These are phyloP conservation scores for Ctenopoma multispine DNA, from an alignment of 2,797 vertebrate genomes.

Conservation along the genomic window DNA sequence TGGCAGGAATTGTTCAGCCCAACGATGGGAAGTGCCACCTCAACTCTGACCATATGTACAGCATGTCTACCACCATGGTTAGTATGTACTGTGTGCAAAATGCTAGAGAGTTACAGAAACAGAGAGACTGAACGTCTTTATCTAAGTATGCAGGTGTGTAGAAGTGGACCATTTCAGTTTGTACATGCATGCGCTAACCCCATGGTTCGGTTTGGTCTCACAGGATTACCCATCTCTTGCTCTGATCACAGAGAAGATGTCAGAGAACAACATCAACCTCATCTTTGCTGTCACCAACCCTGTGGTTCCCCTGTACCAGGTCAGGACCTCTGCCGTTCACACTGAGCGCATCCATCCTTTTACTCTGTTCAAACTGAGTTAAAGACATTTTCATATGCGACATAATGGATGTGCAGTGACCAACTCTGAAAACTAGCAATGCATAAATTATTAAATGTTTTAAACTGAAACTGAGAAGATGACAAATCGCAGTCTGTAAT, in stretches of 20 bases:
- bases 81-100: constrained; percentile 41
- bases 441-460: constrained; percentile 2
- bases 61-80: constrained; percentile 93
- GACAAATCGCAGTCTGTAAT: constrained; percentile 20
- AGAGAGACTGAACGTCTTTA: not conserved
- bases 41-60: constrained; percentile 89
- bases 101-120: not conserved
- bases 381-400: not conserved
- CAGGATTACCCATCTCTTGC: constrained; percentile 98
- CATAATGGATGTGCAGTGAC: not conserved
- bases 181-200: constrained; percentile 16
- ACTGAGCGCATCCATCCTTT: not conserved
- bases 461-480: constrained; percentile 27
- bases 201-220: not conserved
- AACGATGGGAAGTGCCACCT: constrained; percentile 95
- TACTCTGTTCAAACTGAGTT: not conserved
- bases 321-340: constrained; percentile 66
- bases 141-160: not conserved
- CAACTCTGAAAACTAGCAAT: constrained; percentile 4
- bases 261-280: constrained; percentile 97
- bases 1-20: constrained; percentile 95
- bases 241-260: constrained; percentile 96
- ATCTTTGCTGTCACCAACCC: constrained; percentile 94
- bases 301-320: constrained; percentile 92
- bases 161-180: not conserved